Base-by-base conservation (phyloP, 1,140 invertebrate species). In the Tetranychus urticae region DNA sequence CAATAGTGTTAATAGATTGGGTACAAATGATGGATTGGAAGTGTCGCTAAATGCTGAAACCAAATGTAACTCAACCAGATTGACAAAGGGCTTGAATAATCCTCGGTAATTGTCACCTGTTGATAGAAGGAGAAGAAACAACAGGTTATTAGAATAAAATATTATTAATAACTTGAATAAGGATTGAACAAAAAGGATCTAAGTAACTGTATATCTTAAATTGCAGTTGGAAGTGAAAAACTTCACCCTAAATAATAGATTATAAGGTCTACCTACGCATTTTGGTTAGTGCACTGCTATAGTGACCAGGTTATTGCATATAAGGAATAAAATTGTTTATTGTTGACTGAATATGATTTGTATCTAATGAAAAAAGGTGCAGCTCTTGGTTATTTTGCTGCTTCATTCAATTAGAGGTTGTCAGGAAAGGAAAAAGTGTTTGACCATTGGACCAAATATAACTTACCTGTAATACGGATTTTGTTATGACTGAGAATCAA, bases 51-150 rank as follows among this genome's bases (percentile, higher is more conserved):
- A 87, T 2, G 84, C 82, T 67, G 84, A 78, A 2, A 82, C 84
- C 46, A 86, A 71, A 70, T 86, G 82, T 1, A 86, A 71, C 65
- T 83, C 81, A 59, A 78, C 68, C 3, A 87, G 70, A 59, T 82
- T 82, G 1, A 78, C 71, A 70, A 87, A 85, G 71, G 85, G 86
- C 2, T 82, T 84, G 68, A 87, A 84, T 4, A 87, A 74, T 58
- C 84, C 72, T 0, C 82, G 82, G 67, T 60, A 62, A 33, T 79
- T 77, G 64, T 76, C 73, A 62, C 79, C 80, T 2, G 0, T 77
- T 76, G 6, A 58, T 57, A 37, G 13, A 34, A 37, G 14, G 45
- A 14, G 45, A 14, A 10, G 8, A 46, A 7, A 46, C 8, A 10
- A 10, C 14, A 14, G 45, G 7, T 14, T 14, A 46, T 10, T 46